These are phyloP conservation scores for Melanotaenia parkinsoni DNA, from an alignment of 2,797 vertebrate genomes.

Conservation along the genomic window DNA sequence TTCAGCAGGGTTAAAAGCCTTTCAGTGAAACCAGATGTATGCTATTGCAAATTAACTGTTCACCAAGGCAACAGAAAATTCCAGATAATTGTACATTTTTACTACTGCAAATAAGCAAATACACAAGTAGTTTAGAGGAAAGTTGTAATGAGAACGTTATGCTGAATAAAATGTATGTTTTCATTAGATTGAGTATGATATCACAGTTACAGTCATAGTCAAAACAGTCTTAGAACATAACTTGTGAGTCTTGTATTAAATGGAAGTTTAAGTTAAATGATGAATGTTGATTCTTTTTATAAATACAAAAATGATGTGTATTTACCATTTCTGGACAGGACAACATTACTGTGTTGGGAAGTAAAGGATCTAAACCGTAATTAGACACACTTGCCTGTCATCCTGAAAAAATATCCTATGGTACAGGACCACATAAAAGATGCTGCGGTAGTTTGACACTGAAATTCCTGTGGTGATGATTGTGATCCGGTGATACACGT, in stretches of 20 bases:
- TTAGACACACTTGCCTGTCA: slow-evolving; percentile 52
- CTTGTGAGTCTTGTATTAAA: not conserved
- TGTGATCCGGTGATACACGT: slow-evolving; percentile 60
- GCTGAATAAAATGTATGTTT: not conserved
- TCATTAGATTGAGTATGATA: not conserved
- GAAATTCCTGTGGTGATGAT: slow-evolving; percentile 63
- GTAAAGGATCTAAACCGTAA: slow-evolving; percentile 47
- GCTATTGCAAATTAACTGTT: slow-evolving; percentile 42
- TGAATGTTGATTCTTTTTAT: slow-evolving; percentile 27
- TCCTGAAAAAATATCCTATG: slow-evolving; percentile 23
- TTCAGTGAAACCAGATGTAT: slow-evolving; percentile 65
- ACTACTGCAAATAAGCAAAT: slow-evolving; percentile 17
- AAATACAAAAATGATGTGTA: slow-evolving; percentile 32
- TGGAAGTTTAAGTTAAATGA: slow-evolving; percentile 23
- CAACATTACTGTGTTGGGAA: slow-evolving; percentile 32
- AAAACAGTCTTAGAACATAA: not conserved
- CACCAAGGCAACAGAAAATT: slow-evolving; percentile 39
- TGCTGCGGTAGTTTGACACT: slow-evolving; percentile 33
- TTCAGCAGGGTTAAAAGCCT: slow-evolving; percentile 48
- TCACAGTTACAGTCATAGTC: not conserved
- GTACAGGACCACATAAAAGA: slow-evolving; percentile 57
- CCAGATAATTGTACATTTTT: slow-evolving; percentile 1
- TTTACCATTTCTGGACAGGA: slow-evolving; percentile 42
- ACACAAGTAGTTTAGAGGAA: not conserved
- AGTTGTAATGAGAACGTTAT: not conserved